Base-by-base conservation (phyloP, 2,888 invertebrate genomes). In the Cephus pygmeus region DNA sequence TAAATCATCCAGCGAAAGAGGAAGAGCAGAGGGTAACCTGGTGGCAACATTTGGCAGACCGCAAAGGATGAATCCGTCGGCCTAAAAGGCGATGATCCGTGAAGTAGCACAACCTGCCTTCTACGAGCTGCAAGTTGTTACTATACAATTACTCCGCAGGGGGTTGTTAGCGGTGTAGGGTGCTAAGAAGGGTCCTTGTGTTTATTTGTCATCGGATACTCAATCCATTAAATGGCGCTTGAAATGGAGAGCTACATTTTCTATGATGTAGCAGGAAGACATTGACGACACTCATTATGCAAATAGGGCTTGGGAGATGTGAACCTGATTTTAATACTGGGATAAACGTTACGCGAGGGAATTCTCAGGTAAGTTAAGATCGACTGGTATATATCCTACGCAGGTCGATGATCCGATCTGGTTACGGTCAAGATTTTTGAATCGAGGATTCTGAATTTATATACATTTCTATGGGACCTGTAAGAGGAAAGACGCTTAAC, bases 71-170 rank as follows among this genome's bases (percentile, higher is more conserved):
- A 56, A 78, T 34, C 71, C 78, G 75, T 71, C 76, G 77, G 69
- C 75, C 76, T 76, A 77, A 79, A 80, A 81, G 78, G 81, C 81
- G 83, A 85, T 87, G 87, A 85, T 82, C 84, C 86, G 84, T 85
- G 80, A 85, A 85, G 80, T 75, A 75, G 73, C 77, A 80, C 86
- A 86, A 86, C 86, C 86, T 86, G 85, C 82, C 81, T 81, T 78
- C 69, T 74, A 76, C 75, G 78, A 76, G 36, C 78, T 30, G 73
- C 23, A 34, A 76, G 79, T 84, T 81, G 85, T 86, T 84, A 84
- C 81, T 81, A 80, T 81, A 87, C 85, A 87, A 88, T 87, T 83
- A 86, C 87, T 86, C 87, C 83, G 79, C 79, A 79, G 87, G 87
- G 87, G 85, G 85, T 75, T 80, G 85, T 87, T 87, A 81, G 81